phyloP scores from a whole-genome alignment of 2,888 invertebrate species.

The Stegophylla sp. region DNA sequence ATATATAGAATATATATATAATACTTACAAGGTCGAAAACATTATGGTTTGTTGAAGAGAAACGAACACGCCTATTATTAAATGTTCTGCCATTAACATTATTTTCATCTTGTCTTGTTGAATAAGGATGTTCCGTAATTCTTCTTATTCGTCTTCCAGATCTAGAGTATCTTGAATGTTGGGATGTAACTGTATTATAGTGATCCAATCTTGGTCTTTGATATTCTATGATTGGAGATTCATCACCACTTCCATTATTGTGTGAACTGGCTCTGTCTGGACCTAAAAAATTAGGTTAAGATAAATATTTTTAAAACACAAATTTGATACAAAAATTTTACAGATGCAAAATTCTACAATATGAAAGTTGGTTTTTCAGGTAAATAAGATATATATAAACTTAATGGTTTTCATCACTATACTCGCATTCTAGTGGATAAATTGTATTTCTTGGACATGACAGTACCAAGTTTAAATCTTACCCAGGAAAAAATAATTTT shows the following conservation, averaged over 20 bases:
- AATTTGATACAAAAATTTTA: too few species aligned
- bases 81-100: background rate
- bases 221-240: background rate
- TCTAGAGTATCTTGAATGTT: background rate
- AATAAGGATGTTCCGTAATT: slow-evolving; percentile 35
- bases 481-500: too few species aligned
- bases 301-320: background rate
- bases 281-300: slow-evolving; percentile 24
- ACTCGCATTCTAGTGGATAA: too few species aligned
- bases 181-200: background rate
- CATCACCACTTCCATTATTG: slow-evolving; percentile 30
- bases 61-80: slow-evolving; percentile 20
- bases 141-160: slow-evolving; percentile 21
- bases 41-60: slow-evolving; percentile 18
- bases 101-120: slow-evolving; percentile 9
- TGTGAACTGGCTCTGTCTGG: background rate
- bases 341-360: too few species aligned
- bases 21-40: slow-evolving; percentile 13
- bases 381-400: too few species aligned
- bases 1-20: too few species aligned
- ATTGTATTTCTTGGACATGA: too few species aligned
- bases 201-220: background rate
- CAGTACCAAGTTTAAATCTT: too few species aligned
- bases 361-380: too few species aligned
- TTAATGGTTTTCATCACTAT: too few species aligned